A percentile compares a stretch with the other conserved stretches of the same genome.
These are phyloP conservation scores for Tyria jacobaeae DNA, from an alignment of 2,888 invertebrate genomes.

Conservation along the genomic window DNA sequence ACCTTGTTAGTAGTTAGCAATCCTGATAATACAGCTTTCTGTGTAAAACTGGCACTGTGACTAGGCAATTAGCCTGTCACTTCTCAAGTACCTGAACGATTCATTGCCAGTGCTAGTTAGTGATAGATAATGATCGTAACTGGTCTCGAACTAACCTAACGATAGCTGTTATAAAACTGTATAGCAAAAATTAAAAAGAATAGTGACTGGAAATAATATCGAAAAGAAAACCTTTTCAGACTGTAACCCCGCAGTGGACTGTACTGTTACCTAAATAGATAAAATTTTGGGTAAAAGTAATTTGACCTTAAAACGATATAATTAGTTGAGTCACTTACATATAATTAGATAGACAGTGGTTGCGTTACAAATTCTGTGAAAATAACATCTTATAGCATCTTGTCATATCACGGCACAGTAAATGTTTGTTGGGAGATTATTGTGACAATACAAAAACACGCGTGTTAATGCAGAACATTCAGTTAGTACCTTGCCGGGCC, in stretches of 20 bases:
- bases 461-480: constrained; percentile 63
- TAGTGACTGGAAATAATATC: neutral
- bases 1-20: constrained; percentile 2
- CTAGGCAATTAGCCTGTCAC: constrained; percentile 6
- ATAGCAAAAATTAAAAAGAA: neutral
- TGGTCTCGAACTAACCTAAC: neutral
- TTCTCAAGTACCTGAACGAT: neutral
- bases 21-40: neutral
- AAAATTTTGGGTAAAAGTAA: neutral
- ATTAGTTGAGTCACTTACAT: neutral
- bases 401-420: constrained; percentile 40
- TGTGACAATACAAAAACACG: constrained; percentile 72
- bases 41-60: constrained; percentile 7
- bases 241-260: too few species aligned
- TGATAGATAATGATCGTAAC: constrained; percentile 1
- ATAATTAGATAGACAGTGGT: neutral
- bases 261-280: neutral
- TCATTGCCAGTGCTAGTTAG: neutral
- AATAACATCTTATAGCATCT: constrained; percentile 7
- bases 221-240: neutral
- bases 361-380: constrained; percentile 6
- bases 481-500: constrained; percentile 63
- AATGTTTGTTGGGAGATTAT: constrained; percentile 64
- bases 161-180: neutral
- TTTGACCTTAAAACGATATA: neutral